Conservation (phyloP, 2,888 invertebrate species). For the Ochropleura leucogaster region DNA sequence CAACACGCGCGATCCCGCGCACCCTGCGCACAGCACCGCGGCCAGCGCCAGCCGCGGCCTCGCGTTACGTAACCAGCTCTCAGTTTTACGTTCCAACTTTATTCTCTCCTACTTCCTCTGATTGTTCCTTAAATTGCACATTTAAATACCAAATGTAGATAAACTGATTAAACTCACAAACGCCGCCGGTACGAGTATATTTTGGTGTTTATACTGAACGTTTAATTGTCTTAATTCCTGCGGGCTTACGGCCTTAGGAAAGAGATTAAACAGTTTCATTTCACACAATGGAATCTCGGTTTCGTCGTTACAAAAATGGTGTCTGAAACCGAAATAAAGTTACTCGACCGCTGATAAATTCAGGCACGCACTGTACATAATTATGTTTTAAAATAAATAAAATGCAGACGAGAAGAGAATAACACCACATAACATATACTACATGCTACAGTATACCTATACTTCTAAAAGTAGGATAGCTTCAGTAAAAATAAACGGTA, state of each 20-base stretch:
- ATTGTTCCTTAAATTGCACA: slow-evolving; percentile 72
- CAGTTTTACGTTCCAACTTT: slow-evolving; percentile 62
- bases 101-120: slow-evolving; percentile 55
- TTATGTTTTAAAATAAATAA: too few species aligned
- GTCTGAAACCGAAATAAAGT: neutral
- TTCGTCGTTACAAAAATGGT: neutral
- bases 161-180: slow-evolving; percentile 44
- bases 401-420: neutral
- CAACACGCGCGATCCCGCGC: too few species aligned
- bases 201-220: slow-evolving; percentile 47
- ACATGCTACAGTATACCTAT: slow-evolving; percentile 1
- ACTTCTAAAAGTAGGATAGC: slow-evolving; percentile 17
- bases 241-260: slow-evolving; percentile 25
- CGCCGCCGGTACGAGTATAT: slow-evolving; percentile 23
- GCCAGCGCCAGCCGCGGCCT: neutral
- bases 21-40: neutral
- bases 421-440: neutral
- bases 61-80: slow-evolving; percentile 54
- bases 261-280: slow-evolving; percentile 25
- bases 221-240: slow-evolving; percentile 45
- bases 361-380: neutral
- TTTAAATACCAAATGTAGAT: slow-evolving; percentile 67
- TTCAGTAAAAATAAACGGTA: slow-evolving; percentile 54
- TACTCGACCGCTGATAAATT: neutral
- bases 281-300: neutral